Base-by-base conservation (phyloP, 1,140 invertebrate species). In the Eufriesea mexicana region DNA sequence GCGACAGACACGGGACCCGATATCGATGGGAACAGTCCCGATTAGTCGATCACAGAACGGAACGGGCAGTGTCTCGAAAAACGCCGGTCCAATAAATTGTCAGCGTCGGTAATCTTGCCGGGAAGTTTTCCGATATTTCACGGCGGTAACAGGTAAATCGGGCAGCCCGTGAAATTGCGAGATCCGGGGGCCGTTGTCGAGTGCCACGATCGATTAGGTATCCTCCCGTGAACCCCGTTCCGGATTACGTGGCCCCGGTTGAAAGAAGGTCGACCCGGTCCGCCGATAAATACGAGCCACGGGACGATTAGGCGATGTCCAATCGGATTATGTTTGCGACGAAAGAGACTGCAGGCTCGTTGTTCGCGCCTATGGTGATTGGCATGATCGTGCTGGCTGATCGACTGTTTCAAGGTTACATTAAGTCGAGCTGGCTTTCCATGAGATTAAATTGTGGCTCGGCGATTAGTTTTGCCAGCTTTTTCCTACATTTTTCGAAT, bases 51-150 rank as follows among this genome's bases (percentile, higher is more conserved):
- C 35, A 42, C 12, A 1, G 64, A 23, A 12, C 18, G 28, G 28
- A 49, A 77, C 45, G 35, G n/a, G 4, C 28, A 61, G 73, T 74
- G 82, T 68, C 45, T 77, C 45, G 54, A 49, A 87, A 88, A 88
- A 79, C 10, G 76, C 28, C n/a, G 59, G 49, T 42, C 86, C 83
- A 64, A 87, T 88, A 84, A 88, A 88, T 88, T 79, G 75, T 73
- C 73, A 84, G 75, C 74, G 42, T 84, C 55, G 62, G 79, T 87
- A 88, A 88, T 88, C 86, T 87, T 71, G 55, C 54, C 57, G 16
- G 85, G 79, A 77, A 85, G 86, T 87, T 88, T 88, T 71, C 76
- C 86, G 80, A 88, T 88, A 88, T 88, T 88, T 88, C 86, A 85
- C 73, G 59, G 47, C 64, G 64, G 79, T 87, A 87, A 87, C 76